Conservation (phyloP, 2,113 vertebrate genomes). For the Bambusicola thoracicus region DNA sequence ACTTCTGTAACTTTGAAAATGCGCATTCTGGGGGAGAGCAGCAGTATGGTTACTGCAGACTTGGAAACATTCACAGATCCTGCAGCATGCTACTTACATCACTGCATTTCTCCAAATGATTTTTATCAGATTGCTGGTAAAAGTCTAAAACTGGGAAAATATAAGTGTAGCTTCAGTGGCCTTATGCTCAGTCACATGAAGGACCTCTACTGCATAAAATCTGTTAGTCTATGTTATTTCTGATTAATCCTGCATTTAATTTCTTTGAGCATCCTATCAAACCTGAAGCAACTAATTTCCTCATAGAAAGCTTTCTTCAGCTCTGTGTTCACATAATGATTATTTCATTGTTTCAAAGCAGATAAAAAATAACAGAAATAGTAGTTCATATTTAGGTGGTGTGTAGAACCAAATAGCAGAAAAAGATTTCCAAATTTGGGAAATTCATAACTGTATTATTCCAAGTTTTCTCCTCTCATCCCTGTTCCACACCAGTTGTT, state of each 20-base stretch:
- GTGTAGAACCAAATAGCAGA: not conserved
- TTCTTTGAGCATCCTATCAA: not conserved
- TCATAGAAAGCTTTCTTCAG: not conserved
- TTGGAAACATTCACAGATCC: not conserved
- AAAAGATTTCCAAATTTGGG: not conserved
- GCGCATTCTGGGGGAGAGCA: not conserved
- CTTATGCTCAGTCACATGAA: not conserved
- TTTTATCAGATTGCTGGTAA: not conserved
- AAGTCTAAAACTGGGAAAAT: not conserved
- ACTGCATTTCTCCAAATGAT: not conserved
- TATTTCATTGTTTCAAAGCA: not conserved
- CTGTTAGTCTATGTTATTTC: not conserved
- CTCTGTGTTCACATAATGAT: not conserved
- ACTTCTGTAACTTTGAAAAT: not conserved
- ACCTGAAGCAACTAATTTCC: not conserved
- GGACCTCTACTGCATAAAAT: not conserved
- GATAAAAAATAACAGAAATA: not conserved
- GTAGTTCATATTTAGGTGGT: not conserved
- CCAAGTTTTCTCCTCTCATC: not conserved
- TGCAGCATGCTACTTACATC: not conserved
- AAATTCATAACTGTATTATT: not conserved
- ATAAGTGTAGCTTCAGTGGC: not conserved
- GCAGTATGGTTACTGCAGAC: not conserved
- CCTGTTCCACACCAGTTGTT: not conserved
- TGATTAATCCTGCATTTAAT: not conserved